Base-by-base conservation (phyloP, 2,888 invertebrate species). In the Diaphora mendica region DNA sequence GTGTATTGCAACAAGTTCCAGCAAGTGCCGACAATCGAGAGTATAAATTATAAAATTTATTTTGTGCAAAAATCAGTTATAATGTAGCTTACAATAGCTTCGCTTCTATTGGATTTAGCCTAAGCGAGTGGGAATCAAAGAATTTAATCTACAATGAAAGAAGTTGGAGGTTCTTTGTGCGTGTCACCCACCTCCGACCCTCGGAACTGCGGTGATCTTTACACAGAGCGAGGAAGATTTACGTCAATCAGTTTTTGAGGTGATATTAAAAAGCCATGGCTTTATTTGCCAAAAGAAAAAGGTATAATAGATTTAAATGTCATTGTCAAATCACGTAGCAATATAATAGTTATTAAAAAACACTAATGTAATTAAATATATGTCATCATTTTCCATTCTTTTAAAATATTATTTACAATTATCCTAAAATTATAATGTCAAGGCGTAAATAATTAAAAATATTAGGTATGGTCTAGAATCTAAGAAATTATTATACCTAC, bases 111-210 rank as follows among this genome's bases (percentile, higher is more conserved):
- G 90, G 87, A 82, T 2, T n/a, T 3, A 30, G 17, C 55, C 82
- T 85, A 94, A 92, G 91, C 93, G 91, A 88, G 91, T 89, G 90
- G 90, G 91, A 91, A 92, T 92, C 90, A 93, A 94, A 94, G 94
- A 94, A 94, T 94, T 94, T 94, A 94, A 94, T 94, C 93, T 93
- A 91, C 93, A 93, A 93, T 93, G 92, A 94, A 94, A 94, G 94
- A 94, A 94, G 93, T 93, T 88, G 88, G 91, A 89, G 90, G 88
- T 89, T 91, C 94, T 94, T 94, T 94, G 94, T 94, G 94, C 93
- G 93, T 93, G 91, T 92, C 93, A 91, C 92, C 92, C 87, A 87
- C 90, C 85, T 82, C 83, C 91, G 86, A 87, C 91, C 90, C 87
- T 85, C 79, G 77, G 87, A 79, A 84, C 87, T 86, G 83, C 88